A percentile compares a stretch with the other conserved stretches of the same genome.
phyloP scores from a whole-genome alignment of 1,140 invertebrate genomes.

The Tetragnatha versicolor region DNA sequence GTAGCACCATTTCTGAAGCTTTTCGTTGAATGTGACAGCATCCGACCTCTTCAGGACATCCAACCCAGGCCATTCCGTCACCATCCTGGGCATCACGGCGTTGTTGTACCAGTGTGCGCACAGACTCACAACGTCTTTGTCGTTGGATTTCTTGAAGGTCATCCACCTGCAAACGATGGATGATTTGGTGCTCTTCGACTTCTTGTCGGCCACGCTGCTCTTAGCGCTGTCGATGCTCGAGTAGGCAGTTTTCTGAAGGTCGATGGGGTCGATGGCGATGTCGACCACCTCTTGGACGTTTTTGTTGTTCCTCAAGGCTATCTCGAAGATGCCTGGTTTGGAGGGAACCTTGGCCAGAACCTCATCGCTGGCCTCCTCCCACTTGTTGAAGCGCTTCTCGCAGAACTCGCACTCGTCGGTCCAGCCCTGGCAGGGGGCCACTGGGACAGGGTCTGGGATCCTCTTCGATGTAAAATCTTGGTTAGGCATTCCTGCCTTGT shows the following conservation, averaged over 20 bases:
- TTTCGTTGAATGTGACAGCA: neutral
- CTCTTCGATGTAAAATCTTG: neutral
- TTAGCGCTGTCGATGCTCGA: neutral
- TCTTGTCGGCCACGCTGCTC: constrained; percentile 9
- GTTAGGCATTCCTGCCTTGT: neutral
- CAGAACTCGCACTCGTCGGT: constrained; percentile 24
- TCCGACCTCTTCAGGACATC: constrained; percentile 6
- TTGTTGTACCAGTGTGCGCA: constrained; percentile 47
- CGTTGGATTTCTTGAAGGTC: constrained; percentile 1
- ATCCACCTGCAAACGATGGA: constrained; percentile 27
- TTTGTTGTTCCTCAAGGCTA: constrained; percentile 10
- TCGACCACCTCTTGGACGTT: neutral
- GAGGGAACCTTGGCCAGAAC: constrained; percentile 7
- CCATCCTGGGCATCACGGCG: constrained; percentile 4
- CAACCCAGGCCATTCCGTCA: neutral
- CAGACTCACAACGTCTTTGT: constrained; percentile 12
- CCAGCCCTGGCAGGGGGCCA: constrained; percentile 24
- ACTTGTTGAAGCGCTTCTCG: constrained; percentile 33
- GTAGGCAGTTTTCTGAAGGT: constrained; percentile 10
- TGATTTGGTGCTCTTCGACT: constrained; percentile 26
- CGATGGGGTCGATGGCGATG: neutral
- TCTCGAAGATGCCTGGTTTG: constrained; percentile 18
- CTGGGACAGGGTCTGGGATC: neutral
- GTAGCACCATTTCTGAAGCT: constrained; percentile 42
- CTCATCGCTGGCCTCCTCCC: constrained; percentile 16